A percentile compares a stretch with the other conserved stretches of the same genome.
Conservation (phyloP, 1,140 invertebrate genomes). For the Pseudobourletiella spinata region DNA sequence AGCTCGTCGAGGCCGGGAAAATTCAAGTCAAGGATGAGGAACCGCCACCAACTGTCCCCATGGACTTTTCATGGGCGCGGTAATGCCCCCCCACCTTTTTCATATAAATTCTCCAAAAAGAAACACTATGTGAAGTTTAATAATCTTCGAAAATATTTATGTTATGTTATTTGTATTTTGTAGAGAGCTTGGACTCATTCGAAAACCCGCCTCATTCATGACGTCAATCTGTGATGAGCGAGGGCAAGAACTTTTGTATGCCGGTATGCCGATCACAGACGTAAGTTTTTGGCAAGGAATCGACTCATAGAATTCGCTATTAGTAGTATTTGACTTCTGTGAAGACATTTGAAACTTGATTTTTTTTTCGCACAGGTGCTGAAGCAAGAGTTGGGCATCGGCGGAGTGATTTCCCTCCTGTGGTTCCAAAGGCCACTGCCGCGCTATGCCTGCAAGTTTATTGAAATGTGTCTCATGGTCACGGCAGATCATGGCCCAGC, state of each 20-base stretch:
- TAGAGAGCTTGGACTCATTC: conserved; percentile 84
- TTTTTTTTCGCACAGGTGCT: conserved; percentile 45
- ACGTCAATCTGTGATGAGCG: conserved; percentile 98
- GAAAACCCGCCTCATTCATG: conserved; percentile 99
- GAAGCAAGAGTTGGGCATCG: conserved; percentile 85
- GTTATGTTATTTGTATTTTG: conserved; percentile 32
- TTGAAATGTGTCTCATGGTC: conserved; percentile 98
- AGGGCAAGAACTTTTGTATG: conserved; percentile 95
- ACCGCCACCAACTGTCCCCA: conserved; percentile 95
- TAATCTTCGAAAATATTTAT: not conserved
- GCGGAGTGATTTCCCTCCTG: conserved; percentile 90
- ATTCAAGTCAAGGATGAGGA: conserved; percentile 83
- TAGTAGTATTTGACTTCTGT: not conserved
- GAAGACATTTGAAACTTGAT: not conserved
- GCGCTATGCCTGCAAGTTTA: conserved; percentile 88
- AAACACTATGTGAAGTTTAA: not conserved
- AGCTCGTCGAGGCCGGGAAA: conserved; percentile 67
- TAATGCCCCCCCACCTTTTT: conserved; percentile 46
- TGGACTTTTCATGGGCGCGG: conserved; percentile 98
- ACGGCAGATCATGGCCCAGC: conserved; percentile 99
- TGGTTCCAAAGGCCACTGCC: conserved; percentile 98
- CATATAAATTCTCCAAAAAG: not conserved
- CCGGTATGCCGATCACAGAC: conserved; percentile 96
- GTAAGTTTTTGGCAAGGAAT: conserved; percentile 61
- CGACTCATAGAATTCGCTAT: too few species aligned